Evolutionary conservation across 1,140 invertebrate genomes (phyloP), one percentile per base, ranked within the genome.

Genomic region (Nylanderia fulva): DNA sequence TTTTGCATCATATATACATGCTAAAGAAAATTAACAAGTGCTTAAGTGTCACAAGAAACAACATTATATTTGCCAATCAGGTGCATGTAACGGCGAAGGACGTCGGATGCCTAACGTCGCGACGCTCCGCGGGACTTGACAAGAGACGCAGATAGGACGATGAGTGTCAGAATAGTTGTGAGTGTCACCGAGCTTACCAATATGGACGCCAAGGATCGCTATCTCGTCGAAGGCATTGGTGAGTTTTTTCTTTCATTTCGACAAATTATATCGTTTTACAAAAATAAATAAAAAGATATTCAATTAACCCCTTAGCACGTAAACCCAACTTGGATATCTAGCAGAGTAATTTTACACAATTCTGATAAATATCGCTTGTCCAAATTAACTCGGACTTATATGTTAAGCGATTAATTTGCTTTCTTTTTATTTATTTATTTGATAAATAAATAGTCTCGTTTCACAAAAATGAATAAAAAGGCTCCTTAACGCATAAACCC

Each of bases 161-260:
- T 94, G 92, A 94, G 90, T 61, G 86, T 86, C 21, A 84, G 68
- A 52, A 88, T 92, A 58, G 88, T 92, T 45, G 89, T 91, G 29
- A 92, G 90, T 88, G 91, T 92, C 63, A 94, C 92, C 58, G 91
- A 94, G 85, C 85, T 93, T 60, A 86, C 90, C 8, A 91, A 92
- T 77, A 94, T 94, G 93, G 93, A 93, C 84, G 89, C 92, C 7
- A 94, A 93, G 86, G 91, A 94, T 90, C 92, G 88, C 54, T 95
- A 95, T 85, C 89, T 93, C 69, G 90, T 94, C 54, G 92, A 93
- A 27, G 91, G 86, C 13, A 87, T 90, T 45, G 91, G 93, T 93
- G 87, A 94, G 90, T 89, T 18, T 79, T 15, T 82, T 18, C 1
- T 71, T 66, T 18, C 1, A 5, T 13, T 18, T 13, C 13, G 1